phyloP scores from a whole-genome alignment of 2,797 vertebrate species.

The Gallinago stenura region DNA sequence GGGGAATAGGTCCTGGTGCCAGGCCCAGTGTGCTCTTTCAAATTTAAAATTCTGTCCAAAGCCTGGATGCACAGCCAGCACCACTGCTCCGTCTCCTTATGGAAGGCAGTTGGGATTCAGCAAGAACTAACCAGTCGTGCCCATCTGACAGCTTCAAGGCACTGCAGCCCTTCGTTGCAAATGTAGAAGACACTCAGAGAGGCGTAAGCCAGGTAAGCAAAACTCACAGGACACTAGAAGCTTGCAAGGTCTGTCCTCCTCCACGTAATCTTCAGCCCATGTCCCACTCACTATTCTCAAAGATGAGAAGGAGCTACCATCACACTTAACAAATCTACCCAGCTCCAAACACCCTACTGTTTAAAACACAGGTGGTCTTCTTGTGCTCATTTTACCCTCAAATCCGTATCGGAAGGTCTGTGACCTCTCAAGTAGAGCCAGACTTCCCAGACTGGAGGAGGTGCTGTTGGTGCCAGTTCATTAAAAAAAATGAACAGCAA shows the following conservation, averaged over 20 bases:
- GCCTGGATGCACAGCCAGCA: not conserved
- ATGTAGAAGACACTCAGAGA: not conserved
- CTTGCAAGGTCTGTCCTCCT: not conserved
- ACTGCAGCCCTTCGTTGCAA: not conserved
- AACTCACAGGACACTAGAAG: not conserved
- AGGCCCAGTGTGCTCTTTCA: rapidly evolving
- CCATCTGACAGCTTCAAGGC: rapidly evolving
- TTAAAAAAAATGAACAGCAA: not conserved
- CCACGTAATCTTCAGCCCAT: rapidly evolving
- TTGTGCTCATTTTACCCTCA: not conserved
- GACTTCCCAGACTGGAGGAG: not conserved
- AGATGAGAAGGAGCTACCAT: not conserved
- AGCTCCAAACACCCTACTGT: not conserved
- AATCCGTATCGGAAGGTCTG: not conserved
- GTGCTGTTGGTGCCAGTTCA: not conserved
- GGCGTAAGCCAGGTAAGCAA: not conserved
- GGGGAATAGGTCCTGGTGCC: not conserved
- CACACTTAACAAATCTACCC: not conserved
- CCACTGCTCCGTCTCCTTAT: not conserved
- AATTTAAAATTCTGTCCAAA: not conserved
- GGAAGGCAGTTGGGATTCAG: not conserved
- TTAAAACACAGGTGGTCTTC: not conserved
- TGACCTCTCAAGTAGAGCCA: not conserved
- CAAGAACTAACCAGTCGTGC: not conserved
- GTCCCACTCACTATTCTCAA: not conserved